Evolutionary conservation across 1,140 invertebrate genomes (phyloP).

Genomic region (Sinonovacula constricta): DNA sequence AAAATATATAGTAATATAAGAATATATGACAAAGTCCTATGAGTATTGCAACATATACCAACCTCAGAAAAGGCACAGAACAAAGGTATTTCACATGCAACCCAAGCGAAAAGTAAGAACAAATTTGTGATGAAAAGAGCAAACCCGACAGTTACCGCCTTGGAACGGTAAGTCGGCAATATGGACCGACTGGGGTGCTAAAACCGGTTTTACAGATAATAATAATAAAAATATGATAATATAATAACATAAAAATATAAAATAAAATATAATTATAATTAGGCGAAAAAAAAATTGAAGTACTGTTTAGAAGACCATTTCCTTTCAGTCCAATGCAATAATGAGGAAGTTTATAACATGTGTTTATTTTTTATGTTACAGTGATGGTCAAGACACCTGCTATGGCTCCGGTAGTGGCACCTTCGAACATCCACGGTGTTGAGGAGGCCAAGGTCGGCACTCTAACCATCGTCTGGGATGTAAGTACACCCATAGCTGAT

Average conservation of each 20-base stretch:
- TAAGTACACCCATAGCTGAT: constrained; percentile 50
- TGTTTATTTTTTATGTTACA: constrained; percentile 25
- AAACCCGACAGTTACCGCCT: no score
- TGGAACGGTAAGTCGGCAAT: no score
- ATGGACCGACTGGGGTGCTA: no score
- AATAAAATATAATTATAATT: background rate
- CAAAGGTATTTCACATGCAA: no score
- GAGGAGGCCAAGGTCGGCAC: constrained; percentile 65
- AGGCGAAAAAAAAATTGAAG: background rate
- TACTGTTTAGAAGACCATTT: background rate
- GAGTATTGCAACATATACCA: no score
- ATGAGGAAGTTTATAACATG: background rate
- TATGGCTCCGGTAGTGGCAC: constrained; percentile 44
- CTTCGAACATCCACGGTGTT: constrained; percentile 59
- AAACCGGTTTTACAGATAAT: background rate
- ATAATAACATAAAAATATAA: background rate
- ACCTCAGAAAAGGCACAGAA: no score
- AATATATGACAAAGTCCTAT: no score
- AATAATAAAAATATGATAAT: background rate
- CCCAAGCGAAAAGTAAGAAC: no score
- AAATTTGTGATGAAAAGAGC: no score
- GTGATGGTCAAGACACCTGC: constrained; percentile 55
- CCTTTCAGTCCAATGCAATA: background rate
- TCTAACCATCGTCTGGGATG: constrained; percentile 62
- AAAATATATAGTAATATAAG: no score